phyloP scores from a whole-genome alignment of 2,113 vertebrate genomes.

The Nesogale talazaci region DNA sequence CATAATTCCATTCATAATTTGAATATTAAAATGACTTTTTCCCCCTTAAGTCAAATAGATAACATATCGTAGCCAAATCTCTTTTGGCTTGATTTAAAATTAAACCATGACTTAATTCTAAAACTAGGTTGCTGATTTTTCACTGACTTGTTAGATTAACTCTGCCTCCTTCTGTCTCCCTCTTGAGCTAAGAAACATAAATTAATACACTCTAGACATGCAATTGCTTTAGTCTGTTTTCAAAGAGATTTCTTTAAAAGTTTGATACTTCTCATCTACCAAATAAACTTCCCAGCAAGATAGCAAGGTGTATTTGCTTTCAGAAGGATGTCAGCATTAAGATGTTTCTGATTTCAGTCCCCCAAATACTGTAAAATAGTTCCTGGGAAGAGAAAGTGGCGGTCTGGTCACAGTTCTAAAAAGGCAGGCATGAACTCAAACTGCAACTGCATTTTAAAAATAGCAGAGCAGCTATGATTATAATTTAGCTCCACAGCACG shows the following conservation, averaged over 20 bases:
- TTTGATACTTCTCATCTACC: neutral
- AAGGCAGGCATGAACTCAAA: constrained; percentile 57
- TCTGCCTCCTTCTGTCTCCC: neutral
- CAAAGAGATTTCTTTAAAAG: constrained; percentile 15
- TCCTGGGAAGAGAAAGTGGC: constrained; percentile 23
- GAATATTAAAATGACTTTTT: no score
- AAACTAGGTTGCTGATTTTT: constrained; percentile 1
- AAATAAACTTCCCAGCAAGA: constrained; percentile 44
- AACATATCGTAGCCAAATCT: neutral
- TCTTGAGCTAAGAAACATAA: neutral
- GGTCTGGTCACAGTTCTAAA: constrained; percentile 20
- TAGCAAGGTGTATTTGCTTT: constrained; percentile 20
- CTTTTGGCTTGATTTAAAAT: neutral
- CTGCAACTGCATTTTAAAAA: constrained; percentile 76
- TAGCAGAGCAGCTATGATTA: constrained; percentile 74
- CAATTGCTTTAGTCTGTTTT: neutral
- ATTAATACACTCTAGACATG: neutral
- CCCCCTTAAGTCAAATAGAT: neutral
- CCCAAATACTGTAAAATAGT: constrained; percentile 20
- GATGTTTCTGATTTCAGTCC: constrained; percentile 25
- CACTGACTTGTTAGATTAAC: neutral
- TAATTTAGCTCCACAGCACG: constrained; percentile 75
- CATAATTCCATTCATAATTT: no score
- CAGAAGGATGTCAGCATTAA: constrained; percentile 21
- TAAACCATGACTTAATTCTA: neutral